phyloP scores from a whole-genome alignment of 2,888 invertebrate genomes.

The Amphipoea oculea region DNA sequence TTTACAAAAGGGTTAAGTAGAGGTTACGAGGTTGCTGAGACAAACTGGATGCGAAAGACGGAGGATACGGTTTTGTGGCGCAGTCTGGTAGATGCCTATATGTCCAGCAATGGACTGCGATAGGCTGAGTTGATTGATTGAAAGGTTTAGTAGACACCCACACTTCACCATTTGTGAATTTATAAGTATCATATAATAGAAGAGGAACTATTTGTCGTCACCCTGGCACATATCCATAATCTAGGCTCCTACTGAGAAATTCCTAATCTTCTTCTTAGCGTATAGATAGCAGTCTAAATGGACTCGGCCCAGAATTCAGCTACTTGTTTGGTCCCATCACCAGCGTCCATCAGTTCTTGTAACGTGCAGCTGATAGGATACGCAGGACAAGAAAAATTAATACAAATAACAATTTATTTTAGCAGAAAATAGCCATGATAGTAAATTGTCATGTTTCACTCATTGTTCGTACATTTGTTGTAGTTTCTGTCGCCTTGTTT shows the following conservation, averaged over 20 bases:
- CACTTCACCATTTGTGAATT: not conserved
- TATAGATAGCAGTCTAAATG: too few species aligned
- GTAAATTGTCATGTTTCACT: not conserved
- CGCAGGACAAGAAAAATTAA: not conserved
- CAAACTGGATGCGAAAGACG: not conserved
- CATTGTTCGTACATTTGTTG: slow-evolving; percentile 22
- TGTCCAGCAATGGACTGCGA: not conserved
- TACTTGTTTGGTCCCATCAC: too few species aligned
- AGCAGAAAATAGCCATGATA: not conserved
- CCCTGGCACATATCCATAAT: not conserved
- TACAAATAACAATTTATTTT: not conserved
- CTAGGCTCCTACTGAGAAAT: not conserved
- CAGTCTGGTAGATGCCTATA: not conserved
- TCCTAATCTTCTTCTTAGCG: too few species aligned
- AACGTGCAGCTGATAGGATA: too few species aligned
- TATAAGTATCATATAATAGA: too few species aligned
- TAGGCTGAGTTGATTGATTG: not conserved
- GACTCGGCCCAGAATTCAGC: too few species aligned
- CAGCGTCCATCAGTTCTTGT: too few species aligned
- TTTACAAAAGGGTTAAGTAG: not conserved
- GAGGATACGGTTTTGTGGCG: not conserved
- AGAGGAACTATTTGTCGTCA: not conserved
- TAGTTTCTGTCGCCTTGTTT: slow-evolving; percentile 31
- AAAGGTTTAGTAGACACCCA: not conserved
- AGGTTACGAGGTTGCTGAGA: not conserved